These are phyloP conservation scores for Microcebus tavaratra DNA, from an alignment of 2,113 vertebrate species.

Conservation along the genomic window DNA sequence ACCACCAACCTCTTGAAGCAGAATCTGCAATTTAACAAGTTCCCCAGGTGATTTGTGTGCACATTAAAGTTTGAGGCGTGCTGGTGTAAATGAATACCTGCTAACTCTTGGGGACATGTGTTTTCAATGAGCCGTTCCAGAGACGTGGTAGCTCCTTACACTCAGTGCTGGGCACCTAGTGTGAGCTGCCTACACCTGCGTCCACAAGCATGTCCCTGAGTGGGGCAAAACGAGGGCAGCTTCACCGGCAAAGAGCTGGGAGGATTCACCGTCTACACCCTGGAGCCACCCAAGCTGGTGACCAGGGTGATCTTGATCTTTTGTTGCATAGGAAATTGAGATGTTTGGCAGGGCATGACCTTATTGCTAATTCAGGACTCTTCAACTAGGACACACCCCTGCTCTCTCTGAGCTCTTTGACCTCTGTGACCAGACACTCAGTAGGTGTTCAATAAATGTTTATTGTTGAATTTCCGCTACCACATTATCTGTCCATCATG, in stretches of 20 bases:
- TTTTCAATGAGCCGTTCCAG: background rate
- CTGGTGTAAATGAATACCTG: background rate
- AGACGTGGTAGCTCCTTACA: background rate
- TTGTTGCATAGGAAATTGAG: background rate
- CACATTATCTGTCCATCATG: background rate
- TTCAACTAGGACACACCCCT: background rate
- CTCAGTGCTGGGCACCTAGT: background rate
- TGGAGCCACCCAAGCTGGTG: no score
- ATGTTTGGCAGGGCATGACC: background rate
- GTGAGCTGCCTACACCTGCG: background rate
- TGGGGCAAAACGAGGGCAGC: background rate
- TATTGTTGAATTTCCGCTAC: background rate
- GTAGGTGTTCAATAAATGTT: background rate
- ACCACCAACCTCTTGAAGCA: background rate
- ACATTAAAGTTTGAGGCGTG: background rate
- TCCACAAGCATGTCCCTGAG: background rate
- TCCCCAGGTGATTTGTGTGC: background rate
- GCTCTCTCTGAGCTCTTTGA: background rate
- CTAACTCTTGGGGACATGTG: background rate
- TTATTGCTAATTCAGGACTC: background rate
- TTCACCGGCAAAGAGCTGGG: background rate
- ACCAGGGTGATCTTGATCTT: background rate
- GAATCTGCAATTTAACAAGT: background rate
- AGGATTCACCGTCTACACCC: fast-evolving
- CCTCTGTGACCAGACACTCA: background rate